These are phyloP conservation scores for Malurus splendens DNA, from an alignment of 2,797 vertebrate species.

Conservation along the genomic window DNA sequence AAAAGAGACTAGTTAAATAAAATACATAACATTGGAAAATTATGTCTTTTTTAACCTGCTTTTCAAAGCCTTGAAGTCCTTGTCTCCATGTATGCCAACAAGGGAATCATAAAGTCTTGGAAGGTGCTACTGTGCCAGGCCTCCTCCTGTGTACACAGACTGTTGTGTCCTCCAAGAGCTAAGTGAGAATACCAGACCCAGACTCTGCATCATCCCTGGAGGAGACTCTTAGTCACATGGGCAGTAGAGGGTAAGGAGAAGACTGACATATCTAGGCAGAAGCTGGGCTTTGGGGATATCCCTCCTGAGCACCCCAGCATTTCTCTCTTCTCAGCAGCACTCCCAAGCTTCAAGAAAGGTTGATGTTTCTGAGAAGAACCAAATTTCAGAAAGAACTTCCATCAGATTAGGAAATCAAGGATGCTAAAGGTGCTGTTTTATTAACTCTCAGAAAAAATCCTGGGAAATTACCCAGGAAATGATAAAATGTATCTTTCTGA, in stretches of 20 bases:
- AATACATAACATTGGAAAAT: neutral
- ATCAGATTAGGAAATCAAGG: neutral
- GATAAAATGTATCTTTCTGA: neutral
- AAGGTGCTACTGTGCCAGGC: neutral
- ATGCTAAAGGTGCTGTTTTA: neutral
- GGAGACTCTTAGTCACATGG: neutral
- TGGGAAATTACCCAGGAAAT: neutral
- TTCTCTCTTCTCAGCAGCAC: neutral
- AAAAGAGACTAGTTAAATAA: neutral
- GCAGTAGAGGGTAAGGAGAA: neutral
- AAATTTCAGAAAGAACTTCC: neutral
- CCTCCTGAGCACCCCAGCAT: neutral
- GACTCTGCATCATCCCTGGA: neutral
- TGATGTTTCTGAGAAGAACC: neutral
- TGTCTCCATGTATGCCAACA: neutral
- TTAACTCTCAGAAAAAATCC: neutral
- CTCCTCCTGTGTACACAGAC: neutral
- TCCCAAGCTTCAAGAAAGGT: neutral
- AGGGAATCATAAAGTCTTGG: neutral
- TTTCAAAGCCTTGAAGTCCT: neutral
- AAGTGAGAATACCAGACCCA: neutral
- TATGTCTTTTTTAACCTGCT: neutral
- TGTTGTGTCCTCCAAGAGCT: fast-evolving
- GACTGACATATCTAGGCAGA: neutral
- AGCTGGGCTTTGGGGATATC: neutral